Evolutionary conservation across 2,113 vertebrate species (phyloP).

Genomic region (Solea senegalensis): DNA sequence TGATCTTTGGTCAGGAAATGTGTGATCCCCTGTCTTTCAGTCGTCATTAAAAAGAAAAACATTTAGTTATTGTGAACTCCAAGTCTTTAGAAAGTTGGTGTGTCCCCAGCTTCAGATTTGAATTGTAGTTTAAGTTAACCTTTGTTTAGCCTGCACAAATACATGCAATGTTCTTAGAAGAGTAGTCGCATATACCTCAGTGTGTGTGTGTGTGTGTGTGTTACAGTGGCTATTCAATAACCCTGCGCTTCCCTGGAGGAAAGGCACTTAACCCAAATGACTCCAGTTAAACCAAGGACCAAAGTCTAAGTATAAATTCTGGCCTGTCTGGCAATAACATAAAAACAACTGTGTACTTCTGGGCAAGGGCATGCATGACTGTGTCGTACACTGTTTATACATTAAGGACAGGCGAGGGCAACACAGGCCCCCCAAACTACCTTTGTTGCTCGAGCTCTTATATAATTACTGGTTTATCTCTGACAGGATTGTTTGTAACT

Average conservation of each 20-base stretch:
- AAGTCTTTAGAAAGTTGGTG: no score
- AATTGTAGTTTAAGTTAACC: no score
- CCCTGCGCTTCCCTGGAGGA: constrained; percentile 42
- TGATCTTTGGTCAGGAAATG: no score
- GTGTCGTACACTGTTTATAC: constrained; percentile 30
- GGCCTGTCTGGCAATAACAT: constrained; percentile 42
- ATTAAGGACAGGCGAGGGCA: constrained; percentile 28
- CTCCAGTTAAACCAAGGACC: constrained; percentile 51
- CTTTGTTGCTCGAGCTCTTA: constrained; percentile 48
- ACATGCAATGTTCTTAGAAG: no score
- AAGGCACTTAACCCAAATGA: constrained; percentile 71
- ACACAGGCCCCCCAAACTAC: constrained; percentile 31
- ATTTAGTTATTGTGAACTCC: no score
- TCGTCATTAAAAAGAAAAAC: no score
- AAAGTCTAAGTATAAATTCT: constrained; percentile 46
- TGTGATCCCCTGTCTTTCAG: no score
- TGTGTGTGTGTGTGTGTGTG: no score
- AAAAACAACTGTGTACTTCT: constrained; percentile 34
- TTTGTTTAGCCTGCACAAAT: no score
- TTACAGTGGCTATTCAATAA: constrained; percentile 32
- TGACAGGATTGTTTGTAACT: constrained; percentile 47
- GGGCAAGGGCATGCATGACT: constrained; percentile 29
- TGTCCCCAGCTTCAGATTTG: no score
- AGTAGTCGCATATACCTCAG: no score
- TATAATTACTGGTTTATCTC: constrained; percentile 41